A percentile compares a stretch with the other conserved stretches of the same genome.
These are phyloP conservation scores for Araneus ventricosus DNA, from an alignment of 1,140 invertebrate genomes.

Conservation along the genomic window DNA sequence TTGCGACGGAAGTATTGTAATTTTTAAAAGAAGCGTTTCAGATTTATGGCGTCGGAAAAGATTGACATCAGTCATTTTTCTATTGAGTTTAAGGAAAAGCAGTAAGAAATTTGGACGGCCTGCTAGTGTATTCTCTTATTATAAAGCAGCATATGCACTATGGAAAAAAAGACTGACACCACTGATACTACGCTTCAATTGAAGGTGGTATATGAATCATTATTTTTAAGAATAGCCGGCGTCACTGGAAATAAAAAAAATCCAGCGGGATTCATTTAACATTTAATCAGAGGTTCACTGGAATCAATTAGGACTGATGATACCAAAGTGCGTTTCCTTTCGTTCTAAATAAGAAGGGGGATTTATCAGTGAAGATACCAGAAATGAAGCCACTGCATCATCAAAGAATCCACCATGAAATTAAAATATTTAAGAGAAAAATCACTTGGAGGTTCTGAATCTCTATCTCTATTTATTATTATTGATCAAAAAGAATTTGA, in stretches of 20 bases:
- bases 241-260: background rate
- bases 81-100: background rate
- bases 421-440: no score
- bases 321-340: background rate
- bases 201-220: slow-evolving; percentile 5
- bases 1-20: background rate
- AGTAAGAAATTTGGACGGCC: background rate
- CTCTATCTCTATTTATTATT: no score
- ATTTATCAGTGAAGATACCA: no score
- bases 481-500: no score
- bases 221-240: background rate
- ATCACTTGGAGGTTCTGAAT: no score
- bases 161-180: background rate
- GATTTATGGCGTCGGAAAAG: background rate
- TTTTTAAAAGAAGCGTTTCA: background rate
- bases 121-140: background rate
- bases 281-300: background rate
- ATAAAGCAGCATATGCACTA: background rate
- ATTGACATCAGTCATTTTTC: background rate
- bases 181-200: background rate
- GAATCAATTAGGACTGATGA: slow-evolving; percentile 3
- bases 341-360: background rate
- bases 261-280: background rate
- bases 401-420: no score
- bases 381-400: no score